phyloP scores from a whole-genome alignment of 2,113 vertebrate genomes.

The Micromys minutus region DNA sequence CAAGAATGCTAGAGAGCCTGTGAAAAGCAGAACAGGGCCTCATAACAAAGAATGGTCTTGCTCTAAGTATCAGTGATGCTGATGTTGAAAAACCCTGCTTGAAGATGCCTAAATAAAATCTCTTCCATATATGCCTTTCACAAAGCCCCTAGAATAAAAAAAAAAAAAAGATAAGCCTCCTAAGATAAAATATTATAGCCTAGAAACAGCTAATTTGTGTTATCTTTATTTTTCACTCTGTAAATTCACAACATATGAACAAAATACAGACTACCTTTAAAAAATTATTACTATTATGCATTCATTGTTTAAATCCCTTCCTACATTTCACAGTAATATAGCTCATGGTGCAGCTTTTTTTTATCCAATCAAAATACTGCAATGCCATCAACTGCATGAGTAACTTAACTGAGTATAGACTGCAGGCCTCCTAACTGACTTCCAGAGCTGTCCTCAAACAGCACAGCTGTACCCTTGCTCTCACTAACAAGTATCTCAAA shows the following conservation, averaged over 20 bases:
- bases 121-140: neutral
- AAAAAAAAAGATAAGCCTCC: slow-evolving; percentile 14
- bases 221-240: slow-evolving; percentile 45
- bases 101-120: slow-evolving; percentile 29
- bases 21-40: neutral
- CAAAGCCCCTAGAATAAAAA: neutral
- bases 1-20: slow-evolving; percentile 6
- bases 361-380: slow-evolving; percentile 4
- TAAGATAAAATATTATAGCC: slow-evolving; percentile 34
- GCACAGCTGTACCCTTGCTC: neutral
- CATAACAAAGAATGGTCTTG: slow-evolving; percentile 31
- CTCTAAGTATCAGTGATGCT: neutral
- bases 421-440: slow-evolving; percentile 10
- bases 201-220: slow-evolving; percentile 27
- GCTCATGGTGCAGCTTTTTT: neutral
- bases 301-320: neutral
- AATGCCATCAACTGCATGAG: slow-evolving; percentile 12
- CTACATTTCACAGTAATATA: slow-evolving; percentile 5
- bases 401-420: slow-evolving; percentile 21
- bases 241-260: slow-evolving; percentile 43
- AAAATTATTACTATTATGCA: neutral
- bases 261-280: slow-evolving; percentile 46
- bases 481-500: slow-evolving; percentile 47
- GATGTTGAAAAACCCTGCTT: slow-evolving; percentile 34
- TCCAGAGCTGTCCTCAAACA: slow-evolving; percentile 29